Evolutionary conservation across 2,113 vertebrate species (phyloP), one percentile per base, ranked within the genome.

Genomic region (Opisthocomus hoazin): DNA sequence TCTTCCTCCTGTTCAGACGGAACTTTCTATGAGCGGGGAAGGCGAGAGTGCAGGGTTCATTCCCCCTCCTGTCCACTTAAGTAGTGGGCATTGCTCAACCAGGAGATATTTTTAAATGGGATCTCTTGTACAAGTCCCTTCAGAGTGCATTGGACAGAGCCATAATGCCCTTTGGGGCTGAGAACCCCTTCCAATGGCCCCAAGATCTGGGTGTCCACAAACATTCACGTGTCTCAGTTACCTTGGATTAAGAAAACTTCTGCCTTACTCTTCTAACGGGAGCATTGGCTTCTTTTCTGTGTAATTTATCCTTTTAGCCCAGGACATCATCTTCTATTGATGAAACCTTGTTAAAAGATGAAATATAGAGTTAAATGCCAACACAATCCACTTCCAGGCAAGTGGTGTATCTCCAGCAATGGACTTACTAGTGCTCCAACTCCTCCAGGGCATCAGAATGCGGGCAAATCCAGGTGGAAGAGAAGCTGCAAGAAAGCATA

Each of bases 171-270:
- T 69, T 64, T 60, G 46, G 41, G 48, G 12, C 39, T 88, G 45
- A 12, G 19, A 32, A 86, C 32, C 58, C 12, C 24, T 71, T 80
- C 68, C 34, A 61, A 39, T 39, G 32, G 19, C 27, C 19, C 6
- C 0, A 0, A 51, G 27, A 65, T 74, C 45, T 76, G 3, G 34
- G 6, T 27, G 15, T 50, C 39, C 39, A 80, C 14, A 57, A 43
- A 1, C 34, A 30, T 8, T 36, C 36, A 36, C 0, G 0, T 22
- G 0, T 22, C 19, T 48, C 34, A 2, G 0, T 48, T 45, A 77
- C 15, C 11, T n/a, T 10, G 6, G 23, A 46, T 71, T 36, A 71
- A 34, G 22, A 75, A 58, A 58, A 71, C 6, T 68, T 84, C 34
- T 51, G 14, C 57, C 29, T 83, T 51, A 51, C 56, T 92, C 24